Evolutionary conservation across 1,140 invertebrate species (phyloP).

Genomic region (Octopus sinensis): DNA sequence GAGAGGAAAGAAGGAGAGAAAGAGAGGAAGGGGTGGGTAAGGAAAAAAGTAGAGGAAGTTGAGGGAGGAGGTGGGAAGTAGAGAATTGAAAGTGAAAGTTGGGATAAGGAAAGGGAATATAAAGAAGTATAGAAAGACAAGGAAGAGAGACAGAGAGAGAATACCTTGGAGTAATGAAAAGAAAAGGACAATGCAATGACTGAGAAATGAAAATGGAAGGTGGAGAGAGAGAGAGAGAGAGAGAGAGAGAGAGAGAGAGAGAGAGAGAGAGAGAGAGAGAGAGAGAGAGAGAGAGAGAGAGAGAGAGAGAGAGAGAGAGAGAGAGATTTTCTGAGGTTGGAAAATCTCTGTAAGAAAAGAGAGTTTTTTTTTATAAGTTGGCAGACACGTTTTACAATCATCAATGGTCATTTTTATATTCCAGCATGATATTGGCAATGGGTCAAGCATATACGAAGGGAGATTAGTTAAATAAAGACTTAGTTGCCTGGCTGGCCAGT

Average conservation of each 20-base stretch:
- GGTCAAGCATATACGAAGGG: not conserved
- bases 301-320: not conserved
- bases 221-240: conserved; percentile 11
- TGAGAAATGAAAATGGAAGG: not conserved
- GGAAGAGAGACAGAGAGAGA: not conserved
- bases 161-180: not conserved
- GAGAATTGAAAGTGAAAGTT: too few species aligned
- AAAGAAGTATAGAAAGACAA: not conserved
- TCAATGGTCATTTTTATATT: too few species aligned
- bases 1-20: not conserved
- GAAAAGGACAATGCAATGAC: not conserved
- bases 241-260: not conserved
- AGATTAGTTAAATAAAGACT: not conserved
- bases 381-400: too few species aligned
- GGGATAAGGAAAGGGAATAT: not conserved
- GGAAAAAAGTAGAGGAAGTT: conserved; percentile 4
- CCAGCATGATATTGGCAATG: too few species aligned
- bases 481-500: too few species aligned
- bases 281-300: not conserved
- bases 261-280: not conserved
- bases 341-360: too few species aligned
- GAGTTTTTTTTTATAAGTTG: too few species aligned
- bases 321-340: not conserved
- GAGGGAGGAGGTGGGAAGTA: not conserved
- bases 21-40: not conserved